phyloP scores from a whole-genome alignment of 2,888 invertebrate genomes.

The Eretmocerus hayati region DNA sequence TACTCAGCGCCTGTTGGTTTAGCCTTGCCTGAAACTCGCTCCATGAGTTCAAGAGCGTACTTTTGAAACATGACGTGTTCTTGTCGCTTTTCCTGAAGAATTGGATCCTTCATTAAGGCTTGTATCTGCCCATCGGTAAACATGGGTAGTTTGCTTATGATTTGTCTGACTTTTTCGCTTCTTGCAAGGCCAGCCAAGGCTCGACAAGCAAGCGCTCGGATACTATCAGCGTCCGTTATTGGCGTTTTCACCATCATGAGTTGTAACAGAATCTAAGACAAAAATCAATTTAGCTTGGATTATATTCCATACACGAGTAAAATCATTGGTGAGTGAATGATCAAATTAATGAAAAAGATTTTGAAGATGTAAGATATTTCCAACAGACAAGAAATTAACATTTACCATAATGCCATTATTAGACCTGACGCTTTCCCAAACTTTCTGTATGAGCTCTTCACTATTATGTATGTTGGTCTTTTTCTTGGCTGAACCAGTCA shows the following conservation, averaged over 20 bases:
- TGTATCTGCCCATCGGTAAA: constrained; percentile 91
- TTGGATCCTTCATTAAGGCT: constrained; percentile 91
- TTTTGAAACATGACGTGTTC: constrained; percentile 95
- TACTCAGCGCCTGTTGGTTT: constrained; percentile 70
- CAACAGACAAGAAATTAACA: not conserved
- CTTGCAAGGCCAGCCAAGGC: constrained; percentile 89
- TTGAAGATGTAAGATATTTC: not conserved
- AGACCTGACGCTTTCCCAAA: constrained; percentile 90
- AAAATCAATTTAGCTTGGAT: constrained; percentile 6
- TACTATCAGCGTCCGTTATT: constrained; percentile 92
- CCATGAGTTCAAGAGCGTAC: constrained; percentile 83
- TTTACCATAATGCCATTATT: constrained; percentile 94
- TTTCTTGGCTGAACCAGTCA: constrained; percentile 53
- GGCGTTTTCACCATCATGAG: constrained; percentile 88
- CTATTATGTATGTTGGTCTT: constrained; percentile 59
- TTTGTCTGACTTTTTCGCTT: constrained; percentile 89
- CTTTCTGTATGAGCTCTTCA: constrained; percentile 82
- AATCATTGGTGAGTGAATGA: too few relatives aligned
- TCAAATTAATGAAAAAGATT: not conserved
- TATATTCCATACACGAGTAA: too few relatives aligned
- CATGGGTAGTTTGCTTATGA: constrained; percentile 89
- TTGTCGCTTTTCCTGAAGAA: constrained; percentile 89
- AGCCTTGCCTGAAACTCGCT: constrained; percentile 85
- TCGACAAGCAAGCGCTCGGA: constrained; percentile 87
- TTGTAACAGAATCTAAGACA: constrained; percentile 66